Evolutionary conservation across 2,888 invertebrate species (phyloP).

Genomic region (Spodoptera picta): DNA sequence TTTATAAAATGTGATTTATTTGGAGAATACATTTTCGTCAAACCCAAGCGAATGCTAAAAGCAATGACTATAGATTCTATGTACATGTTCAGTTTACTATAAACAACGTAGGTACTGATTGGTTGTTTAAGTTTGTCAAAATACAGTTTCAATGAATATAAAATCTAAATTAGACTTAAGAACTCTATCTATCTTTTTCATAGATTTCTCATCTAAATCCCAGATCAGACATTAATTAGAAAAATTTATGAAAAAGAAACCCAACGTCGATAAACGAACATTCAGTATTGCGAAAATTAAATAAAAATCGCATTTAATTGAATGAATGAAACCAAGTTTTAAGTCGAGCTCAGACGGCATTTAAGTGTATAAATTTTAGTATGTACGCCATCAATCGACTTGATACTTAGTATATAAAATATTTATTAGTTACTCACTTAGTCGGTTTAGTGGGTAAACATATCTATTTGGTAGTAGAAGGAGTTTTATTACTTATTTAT

Average conservation of each 20-base stretch:
- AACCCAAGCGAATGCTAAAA: no score
- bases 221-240: no score
- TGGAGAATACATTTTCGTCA: no score
- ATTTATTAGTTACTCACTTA: slow-evolving; percentile 42
- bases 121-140: no score
- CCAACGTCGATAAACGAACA: slow-evolving; percentile 4
- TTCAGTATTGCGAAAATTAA: slow-evolving; percentile 1
- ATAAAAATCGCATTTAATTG: slow-evolving; percentile 26
- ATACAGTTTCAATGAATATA: no score
- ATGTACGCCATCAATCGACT: slow-evolving; percentile 42
- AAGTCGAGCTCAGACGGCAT: slow-evolving; percentile 50
- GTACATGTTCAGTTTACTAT: no score
- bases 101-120: no score
- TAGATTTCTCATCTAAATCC: no score
- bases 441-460: slow-evolving; percentile 25
- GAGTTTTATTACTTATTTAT: slow-evolving; percentile 14
- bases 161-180: no score
- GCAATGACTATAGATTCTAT: no score
- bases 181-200: no score
- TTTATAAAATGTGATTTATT: no score
- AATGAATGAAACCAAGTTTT: slow-evolving; percentile 29
- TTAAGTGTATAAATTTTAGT: slow-evolving; percentile 44
- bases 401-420: slow-evolving; percentile 36
- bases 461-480: slow-evolving; percentile 16
- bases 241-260: slow-evolving; percentile 6